phyloP scores from a whole-genome alignment of 2,888 invertebrate species.

The Andrena haemorrhoa region DNA sequence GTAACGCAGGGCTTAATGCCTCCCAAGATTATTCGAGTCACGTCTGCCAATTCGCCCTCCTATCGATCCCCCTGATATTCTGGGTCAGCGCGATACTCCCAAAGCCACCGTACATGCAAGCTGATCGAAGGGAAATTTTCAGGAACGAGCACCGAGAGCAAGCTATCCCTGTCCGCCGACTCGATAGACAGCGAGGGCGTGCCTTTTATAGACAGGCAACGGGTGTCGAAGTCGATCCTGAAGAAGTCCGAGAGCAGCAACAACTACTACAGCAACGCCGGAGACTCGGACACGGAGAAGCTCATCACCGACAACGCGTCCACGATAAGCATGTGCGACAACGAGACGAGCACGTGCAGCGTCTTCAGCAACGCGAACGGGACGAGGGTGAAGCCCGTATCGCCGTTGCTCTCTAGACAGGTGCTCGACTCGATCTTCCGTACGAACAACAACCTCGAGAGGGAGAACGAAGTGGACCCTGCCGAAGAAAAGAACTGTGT shows the following conservation, averaged over 20 bases:
- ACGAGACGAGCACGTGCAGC: constrained; percentile 82
- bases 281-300: constrained; percentile 92
- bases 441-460: constrained; percentile 78
- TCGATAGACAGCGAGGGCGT: constrained; percentile 89
- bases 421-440: constrained; percentile 78
- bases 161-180: constrained; percentile 89
- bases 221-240: constrained; percentile 91
- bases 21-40: constrained; percentile 23
- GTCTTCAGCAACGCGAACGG: constrained; percentile 73
- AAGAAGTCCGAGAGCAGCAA: constrained; percentile 90
- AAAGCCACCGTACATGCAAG: constrained; percentile 55
- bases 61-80: constrained; percentile 54
- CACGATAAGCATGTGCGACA: constrained; percentile 87
- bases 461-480: constrained; percentile 63
- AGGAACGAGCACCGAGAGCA: constrained; percentile 86
- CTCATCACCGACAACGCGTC: constrained; percentile 89
- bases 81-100: constrained; percentile 52
- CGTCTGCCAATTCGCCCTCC: constrained; percentile 20
- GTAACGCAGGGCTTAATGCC: neutral
- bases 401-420: constrained; percentile 76
- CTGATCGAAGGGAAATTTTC: constrained; percentile 61
- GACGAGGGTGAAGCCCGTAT: constrained; percentile 69
- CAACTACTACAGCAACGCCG: constrained; percentile 83
- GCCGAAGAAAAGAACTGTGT: constrained; percentile 69
- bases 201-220: constrained; percentile 88